A percentile compares a stretch with the other conserved stretches of the same genome.
These are phyloP conservation scores for Sepiola atlantica DNA, from an alignment of 2,888 invertebrate species.

Conservation along the genomic window DNA sequence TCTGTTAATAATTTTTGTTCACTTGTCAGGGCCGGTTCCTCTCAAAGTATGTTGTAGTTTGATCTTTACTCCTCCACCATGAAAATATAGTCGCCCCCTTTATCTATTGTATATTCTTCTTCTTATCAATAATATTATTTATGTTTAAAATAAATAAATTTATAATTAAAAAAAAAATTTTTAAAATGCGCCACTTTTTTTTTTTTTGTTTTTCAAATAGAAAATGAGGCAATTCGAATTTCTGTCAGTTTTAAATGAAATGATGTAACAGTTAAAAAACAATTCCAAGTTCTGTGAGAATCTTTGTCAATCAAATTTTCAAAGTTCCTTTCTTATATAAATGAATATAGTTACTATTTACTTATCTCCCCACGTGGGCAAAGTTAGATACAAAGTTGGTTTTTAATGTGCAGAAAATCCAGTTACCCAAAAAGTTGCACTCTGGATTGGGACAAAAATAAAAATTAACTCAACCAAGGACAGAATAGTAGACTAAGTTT, in stretches of 20 bases:
- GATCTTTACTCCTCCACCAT: neutral
- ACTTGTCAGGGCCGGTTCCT: neutral
- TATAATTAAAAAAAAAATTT: neutral
- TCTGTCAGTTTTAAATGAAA: neutral
- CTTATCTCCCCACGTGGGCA: no score
- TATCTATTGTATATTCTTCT: neutral
- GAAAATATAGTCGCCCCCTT: neutral
- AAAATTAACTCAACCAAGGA: no score
- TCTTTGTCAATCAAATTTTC: neutral
- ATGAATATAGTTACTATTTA: no score
- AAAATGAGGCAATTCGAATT: neutral
- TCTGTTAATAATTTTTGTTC: neutral
- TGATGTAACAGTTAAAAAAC: neutral
- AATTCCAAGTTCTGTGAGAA: neutral
- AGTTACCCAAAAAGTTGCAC: no score
- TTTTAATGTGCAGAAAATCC: no score
- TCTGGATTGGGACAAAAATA: no score
- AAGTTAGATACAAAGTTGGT: no score
- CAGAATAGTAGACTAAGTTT: no score
- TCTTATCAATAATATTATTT: no score
- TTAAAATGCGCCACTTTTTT: no score
- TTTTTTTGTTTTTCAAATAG: neutral
- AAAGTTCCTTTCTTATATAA: neutral
- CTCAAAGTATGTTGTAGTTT: neutral
- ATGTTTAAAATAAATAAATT: neutral